These are phyloP conservation scores for Carassius carassius DNA, from an alignment of 2,113 vertebrate genomes.

Conservation along the genomic window DNA sequence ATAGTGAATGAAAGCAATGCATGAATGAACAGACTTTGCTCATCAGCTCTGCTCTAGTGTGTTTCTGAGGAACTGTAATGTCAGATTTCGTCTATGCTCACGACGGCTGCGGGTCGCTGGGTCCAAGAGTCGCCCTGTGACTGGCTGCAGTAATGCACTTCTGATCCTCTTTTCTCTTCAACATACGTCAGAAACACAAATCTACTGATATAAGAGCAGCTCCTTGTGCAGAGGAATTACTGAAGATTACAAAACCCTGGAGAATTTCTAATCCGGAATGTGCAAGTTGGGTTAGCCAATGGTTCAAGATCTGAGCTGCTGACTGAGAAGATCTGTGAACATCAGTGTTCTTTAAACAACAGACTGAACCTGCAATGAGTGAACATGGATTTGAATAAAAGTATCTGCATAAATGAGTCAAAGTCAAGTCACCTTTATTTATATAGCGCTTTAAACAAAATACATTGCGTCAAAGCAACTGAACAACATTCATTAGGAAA, in stretches of 20 bases:
- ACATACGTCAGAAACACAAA: not conserved
- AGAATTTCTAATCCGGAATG: not conserved
- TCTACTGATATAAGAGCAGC: constrained; percentile 30
- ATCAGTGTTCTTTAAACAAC: too few relatives aligned
- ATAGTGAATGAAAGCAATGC: not conserved
- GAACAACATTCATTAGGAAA: too few relatives aligned
- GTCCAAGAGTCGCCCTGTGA: too few relatives aligned
- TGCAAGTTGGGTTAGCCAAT: not conserved
- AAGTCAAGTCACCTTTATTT: too few relatives aligned
- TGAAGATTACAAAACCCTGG: constrained; percentile 9
- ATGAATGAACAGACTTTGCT: not conserved
- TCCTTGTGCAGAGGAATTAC: constrained; percentile 21
- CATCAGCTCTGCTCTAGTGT: not conserved
- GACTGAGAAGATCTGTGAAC: not conserved
- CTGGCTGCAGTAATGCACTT: not conserved
- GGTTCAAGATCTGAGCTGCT: not conserved
- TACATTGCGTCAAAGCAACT: too few relatives aligned
- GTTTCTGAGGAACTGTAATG: not conserved
- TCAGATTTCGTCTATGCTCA: not conserved
- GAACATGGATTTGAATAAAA: not conserved
- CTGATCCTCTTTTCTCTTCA: constrained; percentile 14
- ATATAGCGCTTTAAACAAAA: too few relatives aligned
- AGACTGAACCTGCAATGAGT: too few relatives aligned
- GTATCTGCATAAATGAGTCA: not conserved
- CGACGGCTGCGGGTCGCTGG: too few relatives aligned